These are phyloP conservation scores for Araneus ventricosus DNA, from an alignment of 1,140 invertebrate genomes.

Conservation along the genomic window DNA sequence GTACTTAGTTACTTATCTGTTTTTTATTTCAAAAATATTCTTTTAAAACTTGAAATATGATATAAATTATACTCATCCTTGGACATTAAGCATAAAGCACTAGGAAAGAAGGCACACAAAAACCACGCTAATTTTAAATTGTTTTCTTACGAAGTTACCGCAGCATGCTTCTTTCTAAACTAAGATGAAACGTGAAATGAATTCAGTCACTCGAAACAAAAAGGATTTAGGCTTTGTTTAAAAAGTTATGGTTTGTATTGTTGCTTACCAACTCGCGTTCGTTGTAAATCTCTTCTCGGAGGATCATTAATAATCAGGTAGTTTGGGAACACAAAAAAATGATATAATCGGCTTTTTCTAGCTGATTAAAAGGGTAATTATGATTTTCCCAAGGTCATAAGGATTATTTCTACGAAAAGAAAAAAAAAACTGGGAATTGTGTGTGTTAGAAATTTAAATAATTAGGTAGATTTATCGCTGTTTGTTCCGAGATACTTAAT, in stretches of 20 bases:
- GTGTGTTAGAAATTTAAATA: neutral
- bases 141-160: too few species aligned
- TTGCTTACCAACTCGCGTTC: neutral
- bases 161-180: too few species aligned
- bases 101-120: too few species aligned
- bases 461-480: neutral
- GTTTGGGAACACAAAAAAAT: neutral
- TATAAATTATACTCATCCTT: too few species aligned
- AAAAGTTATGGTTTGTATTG: neutral
- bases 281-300: neutral
- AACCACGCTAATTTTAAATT: too few species aligned
- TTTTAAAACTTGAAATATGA: too few species aligned
- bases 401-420: neutral
- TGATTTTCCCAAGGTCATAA: neutral
- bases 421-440: neutral
- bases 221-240: neutral
- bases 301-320: neutral
- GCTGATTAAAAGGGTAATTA: neutral
- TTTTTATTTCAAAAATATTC: too few species aligned
- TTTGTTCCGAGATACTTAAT: neutral
- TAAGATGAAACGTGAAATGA: neutral
- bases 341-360: neutral
- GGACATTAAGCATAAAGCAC: too few species aligned
- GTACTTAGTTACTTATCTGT: too few species aligned
- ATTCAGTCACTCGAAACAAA: neutral